These are phyloP conservation scores for Akabosia matsudoensis DNA, from an alignment of 1,140 invertebrate species.

Conservation along the genomic window DNA sequence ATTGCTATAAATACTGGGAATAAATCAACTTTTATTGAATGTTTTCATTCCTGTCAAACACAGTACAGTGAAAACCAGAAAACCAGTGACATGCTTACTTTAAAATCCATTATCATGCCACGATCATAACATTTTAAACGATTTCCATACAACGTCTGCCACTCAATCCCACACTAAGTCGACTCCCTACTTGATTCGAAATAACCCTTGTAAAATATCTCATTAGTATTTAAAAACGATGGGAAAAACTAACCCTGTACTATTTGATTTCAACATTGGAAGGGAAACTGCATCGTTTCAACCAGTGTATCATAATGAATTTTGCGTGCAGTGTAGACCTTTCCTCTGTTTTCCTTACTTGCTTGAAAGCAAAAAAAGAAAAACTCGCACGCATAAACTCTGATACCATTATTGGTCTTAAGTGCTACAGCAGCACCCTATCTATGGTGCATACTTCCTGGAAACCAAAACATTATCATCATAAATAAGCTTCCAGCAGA, in stretches of 20 bases:
- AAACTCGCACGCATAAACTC: not conserved
- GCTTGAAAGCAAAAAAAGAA: not conserved
- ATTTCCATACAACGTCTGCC: not conserved
- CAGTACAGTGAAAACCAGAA: not conserved
- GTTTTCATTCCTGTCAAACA: not conserved
- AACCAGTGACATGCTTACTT: not conserved
- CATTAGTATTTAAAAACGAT: not conserved
- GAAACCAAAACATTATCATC: constrained; percentile 17
- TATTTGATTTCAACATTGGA: no score
- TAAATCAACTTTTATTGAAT: not conserved
- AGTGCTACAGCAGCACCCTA: not conserved
- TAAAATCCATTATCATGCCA: constrained; percentile 5
- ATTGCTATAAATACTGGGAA: not conserved
- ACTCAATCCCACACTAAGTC: not conserved
- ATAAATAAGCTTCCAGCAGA: constrained; percentile 14
- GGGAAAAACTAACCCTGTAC: not conserved
- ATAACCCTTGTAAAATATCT: not conserved
- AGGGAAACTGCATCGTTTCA: no score
- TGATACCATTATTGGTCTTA: not conserved
- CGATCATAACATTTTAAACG: not conserved
- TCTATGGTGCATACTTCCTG: not conserved
- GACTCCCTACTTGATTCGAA: not conserved
- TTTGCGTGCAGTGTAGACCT: no score
- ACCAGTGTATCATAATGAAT: no score
- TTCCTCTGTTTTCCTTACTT: no score